Conservation (phyloP, 1,140 invertebrate species). For the Lordiphosa mommai region DNA sequence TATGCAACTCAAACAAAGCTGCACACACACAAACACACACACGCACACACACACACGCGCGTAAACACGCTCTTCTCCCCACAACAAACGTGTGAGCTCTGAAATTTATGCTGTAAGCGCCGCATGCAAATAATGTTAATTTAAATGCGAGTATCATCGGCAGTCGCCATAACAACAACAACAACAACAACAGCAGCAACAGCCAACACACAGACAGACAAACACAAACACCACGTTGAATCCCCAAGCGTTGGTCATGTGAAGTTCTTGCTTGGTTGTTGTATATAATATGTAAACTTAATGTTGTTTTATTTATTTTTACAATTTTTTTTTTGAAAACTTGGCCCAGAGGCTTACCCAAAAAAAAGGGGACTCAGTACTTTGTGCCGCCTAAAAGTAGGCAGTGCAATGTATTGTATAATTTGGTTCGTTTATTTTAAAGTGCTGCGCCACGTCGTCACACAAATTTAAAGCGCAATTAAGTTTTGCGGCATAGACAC, state of each 20-base stretch:
- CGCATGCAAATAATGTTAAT: slow-evolving; percentile 76
- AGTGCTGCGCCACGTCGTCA: slow-evolving; percentile 28
- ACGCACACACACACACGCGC: background rate
- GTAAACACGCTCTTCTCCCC: background rate
- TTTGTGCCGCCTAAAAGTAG: no score
- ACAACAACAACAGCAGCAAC: slow-evolving; percentile 4
- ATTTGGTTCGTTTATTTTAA: slow-evolving; percentile 30
- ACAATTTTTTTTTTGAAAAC: background rate
- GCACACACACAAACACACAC: background rate
- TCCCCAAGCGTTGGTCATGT: slow-evolving; percentile 13
- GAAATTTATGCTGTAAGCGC: slow-evolving; percentile 71
- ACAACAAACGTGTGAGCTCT: slow-evolving; percentile 18
- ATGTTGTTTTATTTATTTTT: background rate
- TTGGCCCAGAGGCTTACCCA: background rate
- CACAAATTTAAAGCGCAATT: slow-evolving; percentile 49
- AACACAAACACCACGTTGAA: slow-evolving; percentile 12
- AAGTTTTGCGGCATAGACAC: slow-evolving; percentile 47
- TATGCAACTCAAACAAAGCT: slow-evolving; percentile 43
- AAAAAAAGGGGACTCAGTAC: slow-evolving; percentile 2
- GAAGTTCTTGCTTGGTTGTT: background rate
- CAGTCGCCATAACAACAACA: slow-evolving; percentile 32
- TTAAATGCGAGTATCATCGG: slow-evolving; percentile 74
- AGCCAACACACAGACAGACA: background rate
- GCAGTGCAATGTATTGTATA: no score
- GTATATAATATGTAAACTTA: background rate